Conservation (phyloP, 2,888 invertebrate genomes). For the Stenchaetothrips biformis region DNA sequence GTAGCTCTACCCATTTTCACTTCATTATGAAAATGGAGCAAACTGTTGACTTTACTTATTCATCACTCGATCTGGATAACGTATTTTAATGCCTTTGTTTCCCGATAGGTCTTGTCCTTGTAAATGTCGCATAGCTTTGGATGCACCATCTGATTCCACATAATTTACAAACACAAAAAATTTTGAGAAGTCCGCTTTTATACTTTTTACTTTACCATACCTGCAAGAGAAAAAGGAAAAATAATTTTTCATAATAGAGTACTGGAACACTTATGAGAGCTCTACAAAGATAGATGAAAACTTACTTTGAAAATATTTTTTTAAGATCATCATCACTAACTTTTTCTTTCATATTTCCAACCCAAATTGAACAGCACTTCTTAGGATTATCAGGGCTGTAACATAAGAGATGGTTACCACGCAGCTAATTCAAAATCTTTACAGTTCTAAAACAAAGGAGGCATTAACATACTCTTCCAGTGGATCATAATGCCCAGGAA, state of each 20-base stretch:
- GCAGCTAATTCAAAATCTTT: neutral
- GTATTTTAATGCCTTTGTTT: conserved; percentile 7
- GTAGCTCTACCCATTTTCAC: too few relatives aligned
- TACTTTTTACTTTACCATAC: conserved; percentile 29
- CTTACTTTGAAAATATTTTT: conserved; percentile 18
- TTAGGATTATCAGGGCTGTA: conserved; percentile 25
- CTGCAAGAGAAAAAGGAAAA: neutral
- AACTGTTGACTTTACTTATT: neutral
- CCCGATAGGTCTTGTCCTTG: conserved; percentile 25
- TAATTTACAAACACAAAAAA: conserved; percentile 31
- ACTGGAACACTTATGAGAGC: neutral
- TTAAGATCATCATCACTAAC: conserved; percentile 18
- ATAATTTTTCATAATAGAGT: neutral
- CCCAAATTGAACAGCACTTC: conserved; percentile 25
- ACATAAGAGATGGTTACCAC: neutral
- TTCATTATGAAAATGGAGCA: neutral
- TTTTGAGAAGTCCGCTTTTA: conserved; percentile 28
- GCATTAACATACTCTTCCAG: conserved; percentile 1
- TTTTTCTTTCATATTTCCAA: conserved; percentile 23
- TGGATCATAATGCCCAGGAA: conserved; percentile 8
- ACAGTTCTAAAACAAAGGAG: neutral
- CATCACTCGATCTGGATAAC: neutral
- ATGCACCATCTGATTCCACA: conserved; percentile 27
- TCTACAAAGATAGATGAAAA: neutral
- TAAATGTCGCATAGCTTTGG: conserved; percentile 30